Evolutionary conservation across 2,113 vertebrate species (phyloP).

Genomic region (Narcine bancroftii): DNA sequence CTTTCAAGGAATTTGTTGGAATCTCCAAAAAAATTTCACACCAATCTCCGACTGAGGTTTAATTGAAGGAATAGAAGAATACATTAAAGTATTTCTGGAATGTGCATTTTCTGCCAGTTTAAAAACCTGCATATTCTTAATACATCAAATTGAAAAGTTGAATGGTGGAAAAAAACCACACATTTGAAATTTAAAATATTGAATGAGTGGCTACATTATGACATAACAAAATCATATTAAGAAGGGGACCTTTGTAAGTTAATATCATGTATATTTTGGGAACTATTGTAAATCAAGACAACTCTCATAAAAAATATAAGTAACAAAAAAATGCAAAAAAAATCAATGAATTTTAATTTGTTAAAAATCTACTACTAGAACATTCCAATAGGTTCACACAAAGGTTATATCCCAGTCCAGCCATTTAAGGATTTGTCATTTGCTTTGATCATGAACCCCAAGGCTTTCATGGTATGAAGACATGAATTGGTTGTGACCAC

Average conservation of each 20-base stretch:
- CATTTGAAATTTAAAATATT: background rate
- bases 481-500: conserved; percentile 58
- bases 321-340: background rate
- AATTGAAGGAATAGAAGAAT: background rate
- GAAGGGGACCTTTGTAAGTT: background rate
- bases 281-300: background rate
- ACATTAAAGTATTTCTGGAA: background rate
- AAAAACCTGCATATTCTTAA: background rate
- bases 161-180: background rate
- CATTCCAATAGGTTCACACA: conserved; percentile 52
- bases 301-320: background rate
- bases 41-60: background rate
- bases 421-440: conserved; percentile 54
- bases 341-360: conserved; percentile 50
- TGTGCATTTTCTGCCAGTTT: background rate
- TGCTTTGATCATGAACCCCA: conserved; percentile 61
- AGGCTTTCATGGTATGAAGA: conserved; percentile 55
- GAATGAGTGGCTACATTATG: background rate
- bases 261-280: background rate
- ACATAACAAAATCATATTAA: background rate
- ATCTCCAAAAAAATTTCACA: background rate
- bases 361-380: conserved; percentile 50
- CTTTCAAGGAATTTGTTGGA: background rate
- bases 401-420: conserved; percentile 49
- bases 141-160: background rate